Evolutionary conservation across 2,888 invertebrate genomes (phyloP), one percentile per base, ranked within the genome.

Genomic region (Eupsilia transversa): DNA sequence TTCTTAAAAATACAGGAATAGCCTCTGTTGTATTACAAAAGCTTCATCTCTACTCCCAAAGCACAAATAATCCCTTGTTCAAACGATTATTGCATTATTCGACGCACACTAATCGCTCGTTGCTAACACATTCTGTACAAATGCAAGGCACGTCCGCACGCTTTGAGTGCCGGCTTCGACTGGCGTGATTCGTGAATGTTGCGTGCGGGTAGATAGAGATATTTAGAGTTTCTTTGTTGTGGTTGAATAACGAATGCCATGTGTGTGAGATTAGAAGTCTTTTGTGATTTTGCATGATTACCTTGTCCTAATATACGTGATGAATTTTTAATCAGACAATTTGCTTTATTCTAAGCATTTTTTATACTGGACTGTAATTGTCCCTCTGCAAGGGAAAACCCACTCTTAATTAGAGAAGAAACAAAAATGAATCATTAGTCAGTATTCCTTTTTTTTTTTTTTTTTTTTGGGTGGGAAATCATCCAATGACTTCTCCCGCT

Each of bases 61-160:
- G n/a, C 30, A 4, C 1, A 17, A 56, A 72, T 33, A 43, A 59
- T 41, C 35, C 30, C n/a, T 23, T 14, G 35, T 54, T n/a, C 20
- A 30, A 33, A 57, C 30, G 30, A 52, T 60, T 54, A 64, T 65
- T 80, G 77, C 52, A 41, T 68, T 52, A 83, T 65, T 72, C 46
- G 30, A 66, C 65, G 79, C 60, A 41, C 73, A n/a, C 68, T 80
- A 79, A 80, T 69, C 59, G 54, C 52, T 33, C 59, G 33, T 43
- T 52, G 20, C 38, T 64, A 72, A 65, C 54, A 76, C 54, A 52
- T 83, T 83, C 30, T 56, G 9, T 78, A 35, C 27, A 43, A 33
- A 83, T 79, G 83, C 80, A 65, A 57, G 61, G 56, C 83, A 80
- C 80, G 84, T 83, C 65, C 68, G 64, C 68, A 49, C 49, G 73